Evolutionary conservation across 2,888 invertebrate species (phyloP), one percentile per base, ranked within the genome.

Genomic region (Hirtodrosophila cameraria): DNA sequence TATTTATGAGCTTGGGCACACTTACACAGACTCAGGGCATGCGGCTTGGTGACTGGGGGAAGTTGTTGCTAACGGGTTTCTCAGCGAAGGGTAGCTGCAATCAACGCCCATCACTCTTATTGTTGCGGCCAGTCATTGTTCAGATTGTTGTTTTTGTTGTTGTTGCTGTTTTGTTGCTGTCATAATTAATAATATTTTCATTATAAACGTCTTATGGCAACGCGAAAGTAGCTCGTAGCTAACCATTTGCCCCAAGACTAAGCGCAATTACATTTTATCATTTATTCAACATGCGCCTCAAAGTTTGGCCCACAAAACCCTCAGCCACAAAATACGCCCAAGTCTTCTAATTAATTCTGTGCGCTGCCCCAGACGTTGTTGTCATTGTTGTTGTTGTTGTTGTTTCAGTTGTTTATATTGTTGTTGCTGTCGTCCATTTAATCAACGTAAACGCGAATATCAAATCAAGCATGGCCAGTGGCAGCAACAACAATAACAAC

Each of bases 161-260:
- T 43, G 41, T 20, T 46, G 35, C 11, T 57, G 41, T 16, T 38
- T 16, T 27, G 38, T 42, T 43, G 62, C 86, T 82, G 87, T 86
- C 85, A 84, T 82, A 82, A 86, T 82, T 82, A 84, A 86, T 82
- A 85, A 79, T 82, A 86, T 85, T 86, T 85, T 86, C 87, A 86
- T 83, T 86, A 83, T 85, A 82, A 80, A 82, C 79, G 85, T 78
- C 85, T 82, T 86, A 80, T 65, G 72, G 58, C 83, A 65, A 43
- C 20, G 36, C 36, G 38, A 38, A 36, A 28, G n/a, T n/a, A 49
- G 53, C 16, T 59, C 54, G 59, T n/a, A n/a, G n/a, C 59, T 58
- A 58, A 67, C 23, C 50, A 53, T 49, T 64, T 63, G 58, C 60
- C 64, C 55, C 39, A 38, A 59, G 59, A 75, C 62, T 54, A 49